Evolutionary conservation across 2,113 vertebrate genomes (phyloP).

Genomic region (Halichoeres trimaculatus): DNA sequence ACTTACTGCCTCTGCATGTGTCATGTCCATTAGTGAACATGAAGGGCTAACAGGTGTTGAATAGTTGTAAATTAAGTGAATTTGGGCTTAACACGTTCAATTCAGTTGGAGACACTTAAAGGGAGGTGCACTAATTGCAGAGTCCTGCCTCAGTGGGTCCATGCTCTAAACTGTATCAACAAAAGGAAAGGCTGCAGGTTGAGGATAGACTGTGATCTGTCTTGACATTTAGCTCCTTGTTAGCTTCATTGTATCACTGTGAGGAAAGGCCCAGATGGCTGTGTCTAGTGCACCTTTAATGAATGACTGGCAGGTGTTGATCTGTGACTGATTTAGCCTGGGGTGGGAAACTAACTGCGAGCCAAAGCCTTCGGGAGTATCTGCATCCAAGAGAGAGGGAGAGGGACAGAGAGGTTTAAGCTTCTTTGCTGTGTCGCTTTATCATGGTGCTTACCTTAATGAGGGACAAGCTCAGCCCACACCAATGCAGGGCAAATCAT

Average conservation of each 20-base stretch:
- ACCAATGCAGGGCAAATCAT: not conserved
- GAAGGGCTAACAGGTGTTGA: not conserved
- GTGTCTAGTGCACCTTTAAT: conserved; percentile 56
- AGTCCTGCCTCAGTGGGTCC: too few relatives aligned
- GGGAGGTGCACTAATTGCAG: too few relatives aligned
- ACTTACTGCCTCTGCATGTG: not conserved
- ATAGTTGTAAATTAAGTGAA: not conserved
- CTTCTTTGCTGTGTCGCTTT: conserved; percentile 54
- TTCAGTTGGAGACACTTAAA: too few relatives aligned
- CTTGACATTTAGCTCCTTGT: conserved; percentile 12
- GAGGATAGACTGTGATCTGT: not conserved
- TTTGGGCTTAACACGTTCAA: not conserved
- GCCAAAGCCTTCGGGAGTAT: conserved; percentile 46
- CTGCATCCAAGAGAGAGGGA: conserved; percentile 18
- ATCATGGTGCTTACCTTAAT: conserved; percentile 55
- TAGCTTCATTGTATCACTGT: not conserved
- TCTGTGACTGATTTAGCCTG: conserved; percentile 54
- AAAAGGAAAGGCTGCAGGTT: not conserved
- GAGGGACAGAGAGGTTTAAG: conserved; percentile 37
- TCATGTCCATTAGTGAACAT: not conserved
- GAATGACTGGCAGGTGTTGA: conserved; percentile 25
- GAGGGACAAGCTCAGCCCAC: conserved; percentile 48
- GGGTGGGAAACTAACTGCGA: conserved; percentile 35
- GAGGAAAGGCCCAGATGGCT: conserved; percentile 4
- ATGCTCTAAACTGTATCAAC: not conserved